Base-by-base conservation (phyloP, 2,113 vertebrate genomes). In the Hirundichthys speculiger region DNA sequence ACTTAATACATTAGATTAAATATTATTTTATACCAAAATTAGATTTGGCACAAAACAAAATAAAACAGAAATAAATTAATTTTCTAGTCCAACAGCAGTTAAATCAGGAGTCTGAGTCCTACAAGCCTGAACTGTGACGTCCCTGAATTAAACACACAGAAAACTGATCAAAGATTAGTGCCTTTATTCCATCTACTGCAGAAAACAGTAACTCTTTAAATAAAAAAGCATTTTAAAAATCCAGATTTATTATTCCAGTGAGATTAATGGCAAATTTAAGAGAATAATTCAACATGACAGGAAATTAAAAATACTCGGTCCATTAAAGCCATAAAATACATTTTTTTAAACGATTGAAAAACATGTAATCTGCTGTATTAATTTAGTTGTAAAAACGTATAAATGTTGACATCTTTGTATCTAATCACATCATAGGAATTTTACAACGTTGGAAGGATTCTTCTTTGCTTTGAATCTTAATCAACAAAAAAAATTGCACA, bases 161-260 rank as follows among this genome's bases (percentile, higher is more conserved):
- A n/a, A 58, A 30, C 16, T 9, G 56, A 34, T 34, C 20, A 46
- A 12, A 38, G 53, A 70, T 48, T n/a, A 47, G 42, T 77, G 54
- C 38, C 63, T 87, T 86, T 85, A 85, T 79, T 86, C 40, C 47
- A 65, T 70, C 69, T 64, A 58, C 71, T 66, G 69, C 64, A 71
- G 76, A 76, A 75, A 75, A 75, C 59, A 69, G 62, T 56, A 62
- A 65, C 41, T 78, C 39, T 70, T 83, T 86, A 77, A 86, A 87
- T 82, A 79, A 75, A 77, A 78, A 70, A 21, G 39, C 2, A 74
- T 45, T 64, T 69, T 67, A 25, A 75, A 71, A 80, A 25, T 25
- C 21, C 51, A 61, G 39, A 60, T 51, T 30, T 10, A 45, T 47
- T 53, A 14, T 47, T 75, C 41, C 65, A 69, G 69, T 74, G n/a